Base-by-base conservation (phyloP, 2,888 invertebrate genomes). In the Melipona bicolor region DNA sequence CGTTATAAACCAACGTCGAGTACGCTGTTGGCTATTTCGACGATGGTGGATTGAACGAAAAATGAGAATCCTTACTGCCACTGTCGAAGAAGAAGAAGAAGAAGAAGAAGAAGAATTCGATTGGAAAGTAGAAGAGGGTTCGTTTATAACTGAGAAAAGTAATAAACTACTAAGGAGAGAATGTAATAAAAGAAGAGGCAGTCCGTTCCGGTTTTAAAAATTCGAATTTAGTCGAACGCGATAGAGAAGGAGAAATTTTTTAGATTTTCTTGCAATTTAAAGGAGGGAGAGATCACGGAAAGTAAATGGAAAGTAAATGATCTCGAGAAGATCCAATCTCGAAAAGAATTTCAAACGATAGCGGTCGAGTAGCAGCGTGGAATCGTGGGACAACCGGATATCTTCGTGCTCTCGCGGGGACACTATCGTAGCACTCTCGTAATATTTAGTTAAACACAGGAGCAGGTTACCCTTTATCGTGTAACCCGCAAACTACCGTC, bases 401-500 rank as follows among this genome's bases (percentile, higher is more conserved):
- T 43, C 74, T 56, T 9, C 13, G 13, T 17, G 49, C 52, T 49
- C 19, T 52, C 69, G 24, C 21, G 50, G 24, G 17, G 19, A 67
- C 19, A 61, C 43, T 67, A 61, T 56, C 52, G 59, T 50, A 43
- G 77, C 50, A 21, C 65, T 71, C 67, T 65, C 62, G 56, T 64
- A 65, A 79, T 43, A 82, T 88, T 87, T 73, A 79, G 81, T 85
- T 77, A 82, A 86, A 77, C 69, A 70, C 69, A 75, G 54, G 68
- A 85, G 76, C 79, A 79, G 81, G 79, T 76, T 86, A 79, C 27
- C 64, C 72, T 85, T 86, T 89, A 86, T 87, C 86, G 67, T 80
- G 73, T 87, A 84, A 86, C 86, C 86, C 85, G 84, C 83, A 77
- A 84, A 87, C 82, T 72, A 79, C 79, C 81, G 81, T 67, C 81